These are phyloP conservation scores for Odontomyia ornata DNA, from an alignment of 2,888 invertebrate genomes.

Conservation along the genomic window DNA sequence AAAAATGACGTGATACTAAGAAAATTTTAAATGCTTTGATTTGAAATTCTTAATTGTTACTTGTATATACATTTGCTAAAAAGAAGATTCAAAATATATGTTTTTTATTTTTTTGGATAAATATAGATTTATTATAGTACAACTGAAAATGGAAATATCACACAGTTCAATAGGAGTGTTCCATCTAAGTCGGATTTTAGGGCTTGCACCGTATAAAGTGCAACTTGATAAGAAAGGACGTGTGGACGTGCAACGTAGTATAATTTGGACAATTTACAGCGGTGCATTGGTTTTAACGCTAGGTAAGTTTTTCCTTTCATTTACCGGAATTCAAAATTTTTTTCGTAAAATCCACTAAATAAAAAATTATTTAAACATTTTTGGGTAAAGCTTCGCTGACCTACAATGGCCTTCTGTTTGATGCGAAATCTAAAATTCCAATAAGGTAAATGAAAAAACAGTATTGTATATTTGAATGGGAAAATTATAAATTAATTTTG, in stretches of 20 bases:
- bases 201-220: slow-evolving; percentile 60
- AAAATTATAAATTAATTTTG: too few relatives aligned
- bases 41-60: too few relatives aligned
- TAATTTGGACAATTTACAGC: slow-evolving; percentile 59
- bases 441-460: slow-evolving; percentile 56
- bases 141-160: slow-evolving; percentile 60
- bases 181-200: slow-evolving; percentile 59
- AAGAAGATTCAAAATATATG: too few relatives aligned
- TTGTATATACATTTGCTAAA: too few relatives aligned
- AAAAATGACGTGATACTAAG: too few relatives aligned
- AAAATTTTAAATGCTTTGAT: too few relatives aligned
- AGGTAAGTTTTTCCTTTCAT: slow-evolving; percentile 57
- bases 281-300: slow-evolving; percentile 55
- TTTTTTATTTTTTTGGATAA: too few relatives aligned
- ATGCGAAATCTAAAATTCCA: slow-evolving; percentile 61
- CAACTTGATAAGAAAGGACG: slow-evolving; percentile 56
- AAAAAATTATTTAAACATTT: background rate
- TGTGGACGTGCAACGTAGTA: slow-evolving; percentile 57
- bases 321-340: too few relatives aligned
- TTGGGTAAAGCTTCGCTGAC: slow-evolving; percentile 57
- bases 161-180: slow-evolving; percentile 59
- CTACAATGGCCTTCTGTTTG: slow-evolving; percentile 60
- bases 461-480: too few relatives aligned
- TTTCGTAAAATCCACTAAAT: too few relatives aligned
- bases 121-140: too few relatives aligned